These are phyloP conservation scores for Centropus bengalensis DNA, from an alignment of 2,113 vertebrate genomes.

Conservation along the genomic window DNA sequence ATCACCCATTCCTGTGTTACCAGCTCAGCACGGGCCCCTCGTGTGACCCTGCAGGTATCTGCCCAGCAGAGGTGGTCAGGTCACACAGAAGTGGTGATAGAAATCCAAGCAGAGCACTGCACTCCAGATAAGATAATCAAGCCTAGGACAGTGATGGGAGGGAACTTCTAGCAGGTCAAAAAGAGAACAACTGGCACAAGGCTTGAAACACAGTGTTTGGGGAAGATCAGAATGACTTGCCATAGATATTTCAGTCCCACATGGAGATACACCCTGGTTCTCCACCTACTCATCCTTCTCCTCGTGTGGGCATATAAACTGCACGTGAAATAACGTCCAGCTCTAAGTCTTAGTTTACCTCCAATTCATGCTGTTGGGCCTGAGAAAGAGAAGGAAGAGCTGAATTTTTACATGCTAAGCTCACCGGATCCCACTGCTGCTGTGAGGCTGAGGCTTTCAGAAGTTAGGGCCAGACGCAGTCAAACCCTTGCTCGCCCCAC, in stretches of 20 bases:
- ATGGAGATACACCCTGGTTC: not conserved
- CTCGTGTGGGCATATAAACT: not conserved
- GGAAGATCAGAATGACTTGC: not conserved
- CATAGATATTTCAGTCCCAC: not conserved
- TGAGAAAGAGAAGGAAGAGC: not conserved
- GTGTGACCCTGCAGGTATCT: not conserved
- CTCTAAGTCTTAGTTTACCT: not conserved
- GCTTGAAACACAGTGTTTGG: not conserved
- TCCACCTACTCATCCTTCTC: not conserved
- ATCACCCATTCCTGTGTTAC: not conserved
- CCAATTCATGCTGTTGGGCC: not conserved
- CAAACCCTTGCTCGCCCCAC: not conserved
- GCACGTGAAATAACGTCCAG: not conserved
- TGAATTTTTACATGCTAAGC: not conserved
- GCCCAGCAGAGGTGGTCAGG: not conserved
- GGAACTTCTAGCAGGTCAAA: not conserved
- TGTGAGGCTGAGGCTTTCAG: not conserved
- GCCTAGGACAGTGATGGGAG: not conserved
- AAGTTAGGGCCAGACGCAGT: not conserved
- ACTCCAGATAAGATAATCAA: not conserved
- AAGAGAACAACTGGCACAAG: not conserved
- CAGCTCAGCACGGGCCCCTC: not conserved
- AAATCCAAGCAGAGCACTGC: constrained; percentile 9
- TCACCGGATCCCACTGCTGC: not conserved
- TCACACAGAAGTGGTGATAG: not conserved